These are phyloP conservation scores for Enchytraeus crypticus DNA, from an alignment of 2,888 invertebrate species.

Conservation along the genomic window DNA sequence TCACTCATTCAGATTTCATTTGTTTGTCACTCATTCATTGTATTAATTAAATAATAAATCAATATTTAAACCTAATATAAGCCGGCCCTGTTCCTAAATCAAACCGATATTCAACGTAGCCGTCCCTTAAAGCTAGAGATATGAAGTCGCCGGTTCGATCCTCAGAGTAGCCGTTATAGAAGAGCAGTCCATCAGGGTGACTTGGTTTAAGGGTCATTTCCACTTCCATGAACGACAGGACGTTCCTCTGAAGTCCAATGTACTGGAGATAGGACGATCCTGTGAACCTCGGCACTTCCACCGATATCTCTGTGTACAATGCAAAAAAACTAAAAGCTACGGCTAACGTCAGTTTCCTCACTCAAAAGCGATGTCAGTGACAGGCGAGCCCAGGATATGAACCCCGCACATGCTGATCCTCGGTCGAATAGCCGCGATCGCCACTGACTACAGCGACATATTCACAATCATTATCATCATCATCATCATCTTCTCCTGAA, in stretches of 20 bases:
- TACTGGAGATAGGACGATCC: constrained; percentile 84
- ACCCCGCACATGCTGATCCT: no score
- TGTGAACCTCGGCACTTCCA: constrained; percentile 75
- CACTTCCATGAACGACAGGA: constrained; percentile 81
- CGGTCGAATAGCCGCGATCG: no score
- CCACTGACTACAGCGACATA: neutral
- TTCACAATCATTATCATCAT: neutral
- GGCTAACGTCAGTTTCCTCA: no score
- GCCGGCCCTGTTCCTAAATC: constrained; percentile 84
- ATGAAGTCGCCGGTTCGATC: constrained; percentile 83
- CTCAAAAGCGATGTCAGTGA: no score
- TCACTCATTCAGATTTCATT: no score
- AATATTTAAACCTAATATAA: constrained; percentile 60
- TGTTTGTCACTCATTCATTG: no score
- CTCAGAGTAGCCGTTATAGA: constrained; percentile 80
- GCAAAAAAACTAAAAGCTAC: no score
- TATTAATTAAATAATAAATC: neutral
- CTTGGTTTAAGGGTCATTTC: constrained; percentile 72
- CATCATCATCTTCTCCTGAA: no score
- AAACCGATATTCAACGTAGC: constrained; percentile 75
- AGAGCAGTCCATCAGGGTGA: constrained; percentile 56
- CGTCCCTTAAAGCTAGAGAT: constrained; percentile 69
- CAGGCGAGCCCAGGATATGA: no score
- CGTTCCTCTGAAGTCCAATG: constrained; percentile 73
- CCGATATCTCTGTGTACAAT: constrained; percentile 20